Percentiles rank a stretch among this genome's conserved stretches.
These are phyloP conservation scores for Pangasius larnaudii DNA, from an alignment of 2,797 vertebrate genomes.

Conservation along the genomic window DNA sequence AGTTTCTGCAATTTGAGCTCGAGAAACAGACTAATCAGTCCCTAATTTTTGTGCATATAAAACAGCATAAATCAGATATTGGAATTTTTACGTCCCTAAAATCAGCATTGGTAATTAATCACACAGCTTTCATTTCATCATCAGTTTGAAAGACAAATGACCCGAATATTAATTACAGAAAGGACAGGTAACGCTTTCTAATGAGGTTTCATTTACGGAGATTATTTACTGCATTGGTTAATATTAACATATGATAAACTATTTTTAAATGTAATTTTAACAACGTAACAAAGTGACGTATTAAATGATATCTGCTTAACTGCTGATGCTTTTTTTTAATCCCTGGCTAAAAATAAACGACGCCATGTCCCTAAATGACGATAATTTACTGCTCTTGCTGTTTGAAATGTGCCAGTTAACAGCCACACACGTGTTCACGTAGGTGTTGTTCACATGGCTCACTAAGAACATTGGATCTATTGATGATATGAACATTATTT, in stretches of 20 bases:
- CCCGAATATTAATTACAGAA: not conserved
- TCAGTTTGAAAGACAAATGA: not conserved
- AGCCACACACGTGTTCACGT: not conserved
- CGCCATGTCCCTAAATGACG: not conserved
- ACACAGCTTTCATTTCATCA: not conserved
- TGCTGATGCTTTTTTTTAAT: not conserved
- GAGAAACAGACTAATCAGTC: not conserved
- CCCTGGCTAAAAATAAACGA: not conserved
- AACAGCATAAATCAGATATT: not conserved
- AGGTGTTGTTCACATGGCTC: not conserved
- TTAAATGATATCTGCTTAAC: not conserved
- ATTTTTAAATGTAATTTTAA: too few relatives aligned
- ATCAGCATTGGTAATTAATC: not conserved
- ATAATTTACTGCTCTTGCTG: not conserved
- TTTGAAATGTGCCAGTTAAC: not conserved
- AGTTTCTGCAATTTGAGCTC: not conserved
- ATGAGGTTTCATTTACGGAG: not conserved
- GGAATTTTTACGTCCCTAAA: not conserved
- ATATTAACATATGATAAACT: not conserved
- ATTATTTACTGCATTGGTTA: not conserved
- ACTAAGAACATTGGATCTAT: not conserved
- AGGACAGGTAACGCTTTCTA: not conserved
- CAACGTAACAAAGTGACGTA: too few relatives aligned
- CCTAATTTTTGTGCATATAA: not conserved
- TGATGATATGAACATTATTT: not conserved